Percentiles rank a stretch among this genome's conserved stretches.
Evolutionary conservation across 2,113 vertebrate species (phyloP).

Genomic region (Chaetodon trifascialis): DNA sequence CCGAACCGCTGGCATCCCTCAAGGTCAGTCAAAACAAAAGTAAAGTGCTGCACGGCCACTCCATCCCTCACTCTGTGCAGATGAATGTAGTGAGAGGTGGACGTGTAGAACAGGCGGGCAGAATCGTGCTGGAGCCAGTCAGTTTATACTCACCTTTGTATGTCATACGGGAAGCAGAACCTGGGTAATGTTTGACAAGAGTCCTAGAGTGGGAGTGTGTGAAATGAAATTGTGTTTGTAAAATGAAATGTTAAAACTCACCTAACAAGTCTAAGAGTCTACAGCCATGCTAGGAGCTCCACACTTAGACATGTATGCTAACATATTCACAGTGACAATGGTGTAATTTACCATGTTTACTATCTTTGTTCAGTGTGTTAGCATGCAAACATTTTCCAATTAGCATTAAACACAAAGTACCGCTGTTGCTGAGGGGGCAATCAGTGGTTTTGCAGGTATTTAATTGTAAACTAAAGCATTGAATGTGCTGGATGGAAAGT

Average conservation of each 20-base stretch:
- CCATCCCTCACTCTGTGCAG: constrained; percentile 81
- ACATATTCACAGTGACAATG: not conserved
- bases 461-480: not conserved
- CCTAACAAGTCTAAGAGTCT: too few relatives aligned
- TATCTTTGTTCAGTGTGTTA: not conserved
- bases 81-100: not conserved
- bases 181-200: constrained; percentile 85
- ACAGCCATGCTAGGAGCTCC: too few relatives aligned
- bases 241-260: not conserved
- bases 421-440: not conserved
- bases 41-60: constrained; percentile 89
- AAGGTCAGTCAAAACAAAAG: constrained; percentile 92
- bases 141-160: constrained; percentile 84
- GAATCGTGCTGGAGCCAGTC: not conserved
- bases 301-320: not conserved
- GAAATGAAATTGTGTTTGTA: not conserved
- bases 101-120: not conserved
- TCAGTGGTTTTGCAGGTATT: not conserved
- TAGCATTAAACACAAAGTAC: not conserved
- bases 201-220: constrained; percentile 79
- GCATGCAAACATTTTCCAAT: not conserved
- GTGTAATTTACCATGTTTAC: not conserved
- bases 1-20: constrained; percentile 91
- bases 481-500: not conserved
- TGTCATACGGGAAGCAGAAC: constrained; percentile 93